Conservation (phyloP, 2,888 invertebrate genomes). For the Dryocosmus kuriphilus region DNA sequence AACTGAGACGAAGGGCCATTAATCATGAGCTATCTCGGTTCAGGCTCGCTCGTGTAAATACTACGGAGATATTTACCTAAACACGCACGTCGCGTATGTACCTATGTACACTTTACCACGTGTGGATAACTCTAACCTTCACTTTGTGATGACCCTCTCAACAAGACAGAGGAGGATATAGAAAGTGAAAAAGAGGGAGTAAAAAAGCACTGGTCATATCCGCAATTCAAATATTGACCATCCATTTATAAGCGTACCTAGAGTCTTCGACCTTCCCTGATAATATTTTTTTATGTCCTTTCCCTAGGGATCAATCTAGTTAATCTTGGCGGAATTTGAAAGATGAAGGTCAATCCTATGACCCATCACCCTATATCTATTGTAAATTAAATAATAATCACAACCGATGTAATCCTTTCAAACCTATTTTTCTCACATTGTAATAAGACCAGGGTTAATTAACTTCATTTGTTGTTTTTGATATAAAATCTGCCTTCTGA, state of each 20-base stretch:
- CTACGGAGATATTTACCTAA: constrained; percentile 65
- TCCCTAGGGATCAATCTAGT: not conserved
- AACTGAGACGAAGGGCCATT: constrained; percentile 70
- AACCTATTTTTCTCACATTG: not conserved
- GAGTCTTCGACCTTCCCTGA: constrained; percentile 48
- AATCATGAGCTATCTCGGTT: constrained; percentile 70
- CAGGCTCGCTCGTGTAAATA: constrained; percentile 65
- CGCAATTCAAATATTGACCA: constrained; percentile 71
- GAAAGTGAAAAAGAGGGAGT: constrained; percentile 18
- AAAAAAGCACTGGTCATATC: constrained; percentile 47
- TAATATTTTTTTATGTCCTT: constrained; percentile 32
- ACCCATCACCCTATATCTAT: not conserved
- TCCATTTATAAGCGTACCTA: constrained; percentile 70
- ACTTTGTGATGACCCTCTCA: constrained; percentile 5
- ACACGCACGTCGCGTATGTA: constrained; percentile 54
- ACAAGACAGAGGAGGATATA: constrained; percentile 6
- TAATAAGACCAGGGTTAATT: not conserved
- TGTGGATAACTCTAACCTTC: constrained; percentile 13
- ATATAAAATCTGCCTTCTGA: too few relatives aligned
- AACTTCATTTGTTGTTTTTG: not conserved
- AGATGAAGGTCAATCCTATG: not conserved
- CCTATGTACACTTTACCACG: constrained; percentile 36
- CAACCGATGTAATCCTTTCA: not conserved
- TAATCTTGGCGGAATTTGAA: not conserved
- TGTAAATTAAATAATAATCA: not conserved